Evolutionary conservation across 2,113 vertebrate species (phyloP).

Genomic region (Sebastes fasciatus): DNA sequence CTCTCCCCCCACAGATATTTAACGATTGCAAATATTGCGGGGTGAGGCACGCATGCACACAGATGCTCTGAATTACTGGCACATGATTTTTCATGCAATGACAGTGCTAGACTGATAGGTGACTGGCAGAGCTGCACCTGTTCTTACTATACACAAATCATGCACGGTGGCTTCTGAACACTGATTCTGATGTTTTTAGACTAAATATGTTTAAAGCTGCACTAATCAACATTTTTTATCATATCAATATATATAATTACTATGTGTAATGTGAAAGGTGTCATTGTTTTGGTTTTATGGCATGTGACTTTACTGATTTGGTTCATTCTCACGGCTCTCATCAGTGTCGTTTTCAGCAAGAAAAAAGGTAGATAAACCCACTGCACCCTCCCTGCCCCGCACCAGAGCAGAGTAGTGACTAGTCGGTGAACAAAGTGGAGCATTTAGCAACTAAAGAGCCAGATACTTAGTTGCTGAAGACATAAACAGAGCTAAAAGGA

Average conservation of each 20-base stretch:
- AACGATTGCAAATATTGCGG: conserved; percentile 93
- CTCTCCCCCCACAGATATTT: conserved; percentile 96
- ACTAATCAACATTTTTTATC: neutral
- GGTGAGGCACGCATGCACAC: conserved; percentile 81
- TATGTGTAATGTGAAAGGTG: neutral
- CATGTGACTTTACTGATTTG: neutral
- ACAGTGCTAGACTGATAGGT: neutral
- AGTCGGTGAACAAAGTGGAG: neutral
- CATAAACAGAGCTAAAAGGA: neutral
- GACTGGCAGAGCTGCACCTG: neutral
- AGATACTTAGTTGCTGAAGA: neutral
- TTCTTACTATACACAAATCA: neutral
- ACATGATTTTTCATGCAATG: neutral
- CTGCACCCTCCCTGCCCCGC: no score
- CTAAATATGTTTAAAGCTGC: neutral
- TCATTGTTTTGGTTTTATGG: neutral
- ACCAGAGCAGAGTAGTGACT: neutral
- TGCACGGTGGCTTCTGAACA: neutral
- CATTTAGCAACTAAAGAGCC: neutral
- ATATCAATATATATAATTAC: neutral
- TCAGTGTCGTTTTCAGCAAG: neutral
- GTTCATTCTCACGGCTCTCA: neutral
- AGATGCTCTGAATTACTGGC: neutral
- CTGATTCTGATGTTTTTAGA: conserved; percentile 9
- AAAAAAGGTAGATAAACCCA: neutral